Conservation (phyloP, 2,113 vertebrate genomes). For the Periophthalmodon schlosseri region DNA sequence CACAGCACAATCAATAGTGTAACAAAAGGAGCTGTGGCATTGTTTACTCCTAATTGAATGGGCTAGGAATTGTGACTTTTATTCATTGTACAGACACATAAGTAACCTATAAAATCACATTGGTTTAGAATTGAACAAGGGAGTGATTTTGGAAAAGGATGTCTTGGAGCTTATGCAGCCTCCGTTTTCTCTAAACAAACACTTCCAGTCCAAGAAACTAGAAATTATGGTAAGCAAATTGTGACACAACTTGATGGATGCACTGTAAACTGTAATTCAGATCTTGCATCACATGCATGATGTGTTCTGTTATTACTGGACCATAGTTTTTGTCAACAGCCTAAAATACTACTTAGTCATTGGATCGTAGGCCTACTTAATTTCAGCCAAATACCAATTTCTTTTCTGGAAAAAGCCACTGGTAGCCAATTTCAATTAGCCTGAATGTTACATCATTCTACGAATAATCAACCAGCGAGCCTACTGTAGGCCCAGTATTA, state of each 20-base stretch:
- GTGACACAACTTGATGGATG: neutral
- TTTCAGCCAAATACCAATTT: neutral
- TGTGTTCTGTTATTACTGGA: neutral
- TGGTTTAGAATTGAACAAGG: neutral
- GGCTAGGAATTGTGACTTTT: constrained; percentile 23
- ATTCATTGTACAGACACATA: neutral
- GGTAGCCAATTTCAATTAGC: neutral
- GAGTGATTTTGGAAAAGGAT: neutral
- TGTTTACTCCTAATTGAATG: constrained; percentile 38
- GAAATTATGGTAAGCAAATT: neutral
- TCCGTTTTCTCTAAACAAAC: neutral
- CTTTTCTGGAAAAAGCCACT: neutral
- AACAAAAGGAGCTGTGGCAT: constrained; percentile 28
- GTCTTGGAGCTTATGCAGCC: neutral
- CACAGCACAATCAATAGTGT: constrained; percentile 36
- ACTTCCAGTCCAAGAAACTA: neutral
- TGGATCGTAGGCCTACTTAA: neutral
- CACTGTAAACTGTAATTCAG: neutral
- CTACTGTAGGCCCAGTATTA: too few species aligned
- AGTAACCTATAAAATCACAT: neutral
- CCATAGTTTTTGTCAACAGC: neutral
- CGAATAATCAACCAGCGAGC: neutral
- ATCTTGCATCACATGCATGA: neutral
- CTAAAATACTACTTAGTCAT: neutral
- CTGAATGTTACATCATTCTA: neutral